Conservation (phyloP, 1,140 invertebrate genomes). For the Drosophila sturtevanti region DNA sequence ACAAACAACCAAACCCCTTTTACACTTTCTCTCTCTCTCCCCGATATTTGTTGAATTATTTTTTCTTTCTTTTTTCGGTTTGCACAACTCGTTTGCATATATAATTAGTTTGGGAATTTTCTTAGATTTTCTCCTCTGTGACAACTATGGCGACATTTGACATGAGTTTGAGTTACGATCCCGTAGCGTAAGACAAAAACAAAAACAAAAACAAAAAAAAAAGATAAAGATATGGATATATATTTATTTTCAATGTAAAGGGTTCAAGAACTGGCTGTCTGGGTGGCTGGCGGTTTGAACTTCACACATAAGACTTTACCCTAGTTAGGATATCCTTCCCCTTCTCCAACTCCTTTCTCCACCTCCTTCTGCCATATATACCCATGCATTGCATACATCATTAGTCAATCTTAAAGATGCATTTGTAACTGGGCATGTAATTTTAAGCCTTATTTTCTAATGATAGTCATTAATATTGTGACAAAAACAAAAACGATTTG, state of each 20-base stretch:
- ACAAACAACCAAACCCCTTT: slow-evolving; percentile 48
- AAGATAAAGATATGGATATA: no score
- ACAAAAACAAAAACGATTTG: slow-evolving; percentile 20
- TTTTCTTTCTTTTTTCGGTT: not conserved
- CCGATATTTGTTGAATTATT: no score
- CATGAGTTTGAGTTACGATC: slow-evolving; percentile 77
- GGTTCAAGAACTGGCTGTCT: slow-evolving; percentile 37
- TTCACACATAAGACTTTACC: slow-evolving; percentile 67
- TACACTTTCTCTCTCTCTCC: slow-evolving; percentile 55
- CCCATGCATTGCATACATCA: slow-evolving; percentile 58
- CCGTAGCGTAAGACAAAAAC: slow-evolving; percentile 29
- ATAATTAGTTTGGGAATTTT: slow-evolving; percentile 75
- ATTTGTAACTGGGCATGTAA: slow-evolving; percentile 68
- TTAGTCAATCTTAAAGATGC: slow-evolving; percentile 79
- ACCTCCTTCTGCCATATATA: no score
- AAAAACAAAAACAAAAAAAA: no score
- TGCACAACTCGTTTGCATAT: slow-evolving; percentile 72
- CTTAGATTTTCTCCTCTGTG: slow-evolving; percentile 25
- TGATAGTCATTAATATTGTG: slow-evolving; percentile 65
- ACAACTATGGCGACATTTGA: slow-evolving; percentile 79
- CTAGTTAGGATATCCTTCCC: not conserved
- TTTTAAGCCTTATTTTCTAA: slow-evolving; percentile 59
- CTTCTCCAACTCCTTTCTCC: not conserved
- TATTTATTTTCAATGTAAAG: slow-evolving; percentile 5
- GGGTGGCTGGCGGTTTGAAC: slow-evolving; percentile 66